These are phyloP conservation scores for Lanius ludovicianus DNA, from an alignment of 2,113 vertebrate species.

Conservation along the genomic window DNA sequence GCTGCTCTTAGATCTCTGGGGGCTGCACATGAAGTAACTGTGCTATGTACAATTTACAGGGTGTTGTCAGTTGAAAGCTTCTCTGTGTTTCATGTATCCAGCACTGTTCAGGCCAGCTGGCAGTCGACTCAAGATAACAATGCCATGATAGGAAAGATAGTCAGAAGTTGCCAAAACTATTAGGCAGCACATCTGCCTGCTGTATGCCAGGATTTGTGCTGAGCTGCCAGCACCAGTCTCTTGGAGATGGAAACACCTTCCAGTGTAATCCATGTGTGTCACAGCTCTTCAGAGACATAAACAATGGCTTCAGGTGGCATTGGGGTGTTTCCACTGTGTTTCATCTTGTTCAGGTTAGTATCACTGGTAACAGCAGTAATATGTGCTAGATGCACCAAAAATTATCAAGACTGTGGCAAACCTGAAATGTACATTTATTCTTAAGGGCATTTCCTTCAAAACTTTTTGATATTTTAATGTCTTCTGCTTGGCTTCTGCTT, in stretches of 20 bases:
- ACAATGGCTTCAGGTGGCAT: neutral
- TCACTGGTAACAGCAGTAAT: neutral
- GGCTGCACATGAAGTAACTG: neutral
- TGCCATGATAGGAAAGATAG: neutral
- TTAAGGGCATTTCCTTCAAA: neutral
- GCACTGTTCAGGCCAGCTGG: neutral
- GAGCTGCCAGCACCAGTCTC: neutral
- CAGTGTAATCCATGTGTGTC: neutral
- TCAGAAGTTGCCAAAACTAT: neutral
- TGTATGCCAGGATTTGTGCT: neutral
- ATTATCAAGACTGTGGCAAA: neutral
- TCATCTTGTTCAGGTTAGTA: neutral
- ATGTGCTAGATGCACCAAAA: neutral
- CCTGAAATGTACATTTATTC: neutral
- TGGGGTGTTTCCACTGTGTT: neutral
- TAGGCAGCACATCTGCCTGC: neutral
- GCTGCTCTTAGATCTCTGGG: neutral
- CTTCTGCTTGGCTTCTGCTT: neutral
- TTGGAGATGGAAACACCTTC: neutral
- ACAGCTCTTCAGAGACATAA: neutral
- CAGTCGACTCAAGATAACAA: neutral
- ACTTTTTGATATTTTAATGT: neutral
- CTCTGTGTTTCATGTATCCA: neutral
- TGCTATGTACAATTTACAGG: neutral
- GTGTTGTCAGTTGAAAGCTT: slow-evolving; percentile 8